A percentile compares a stretch with the other conserved stretches of the same genome.
Evolutionary conservation across 2,797 vertebrate species (phyloP).

Genomic region (Lemur catta): DNA sequence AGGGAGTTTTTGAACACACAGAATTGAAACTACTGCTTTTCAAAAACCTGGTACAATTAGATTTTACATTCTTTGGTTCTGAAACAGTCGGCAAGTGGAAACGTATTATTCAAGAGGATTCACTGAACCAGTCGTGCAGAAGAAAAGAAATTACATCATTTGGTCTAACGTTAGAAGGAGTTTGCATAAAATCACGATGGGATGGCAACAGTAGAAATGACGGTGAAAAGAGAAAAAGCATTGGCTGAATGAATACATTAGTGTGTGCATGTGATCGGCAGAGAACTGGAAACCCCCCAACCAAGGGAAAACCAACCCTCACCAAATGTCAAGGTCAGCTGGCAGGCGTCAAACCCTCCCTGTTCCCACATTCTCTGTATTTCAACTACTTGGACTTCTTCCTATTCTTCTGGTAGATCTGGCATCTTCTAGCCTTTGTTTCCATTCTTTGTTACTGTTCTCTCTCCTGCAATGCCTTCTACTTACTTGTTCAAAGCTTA

Average conservation of each 20-base stretch:
- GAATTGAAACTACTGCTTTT: background rate
- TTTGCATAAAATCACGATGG: background rate
- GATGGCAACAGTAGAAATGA: background rate
- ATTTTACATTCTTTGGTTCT: background rate
- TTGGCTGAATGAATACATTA: background rate
- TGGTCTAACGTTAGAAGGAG: background rate
- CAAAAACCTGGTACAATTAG: background rate
- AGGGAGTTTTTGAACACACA: background rate
- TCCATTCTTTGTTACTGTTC: background rate
- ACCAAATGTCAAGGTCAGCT: rapidly evolving
- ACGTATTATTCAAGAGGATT: background rate
- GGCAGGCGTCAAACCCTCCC: background rate
- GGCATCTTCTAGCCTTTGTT: background rate
- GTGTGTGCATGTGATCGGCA: rapidly evolving
- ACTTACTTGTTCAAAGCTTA: background rate
- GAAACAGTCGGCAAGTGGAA: background rate
- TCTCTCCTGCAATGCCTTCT: background rate
- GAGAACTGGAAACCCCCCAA: background rate
- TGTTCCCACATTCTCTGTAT: rapidly evolving
- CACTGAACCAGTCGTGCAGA: background rate
- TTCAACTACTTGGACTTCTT: background rate
- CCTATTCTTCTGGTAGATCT: background rate
- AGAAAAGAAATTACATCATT: background rate
- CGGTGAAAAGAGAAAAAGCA: background rate
- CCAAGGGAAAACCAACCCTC: background rate